Percentiles rank a stretch among this genome's conserved stretches.
These are phyloP conservation scores for Theodoxus fluviatilis DNA, from an alignment of 2,888 invertebrate genomes.

Conservation along the genomic window DNA sequence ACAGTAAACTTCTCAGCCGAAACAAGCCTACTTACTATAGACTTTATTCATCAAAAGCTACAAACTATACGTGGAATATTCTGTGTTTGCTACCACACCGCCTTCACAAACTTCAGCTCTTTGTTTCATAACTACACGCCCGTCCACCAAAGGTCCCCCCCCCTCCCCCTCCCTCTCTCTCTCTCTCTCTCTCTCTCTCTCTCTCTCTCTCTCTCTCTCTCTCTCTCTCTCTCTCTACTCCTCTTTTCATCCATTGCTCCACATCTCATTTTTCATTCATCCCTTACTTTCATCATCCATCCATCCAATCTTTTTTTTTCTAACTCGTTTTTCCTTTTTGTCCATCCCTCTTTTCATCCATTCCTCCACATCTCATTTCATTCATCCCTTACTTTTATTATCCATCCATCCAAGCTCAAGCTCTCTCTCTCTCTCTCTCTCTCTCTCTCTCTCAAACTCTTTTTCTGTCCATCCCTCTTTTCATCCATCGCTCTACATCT, in stretches of 20 bases:
- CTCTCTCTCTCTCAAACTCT: background rate
- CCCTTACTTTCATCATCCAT: no score
- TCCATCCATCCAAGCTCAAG: no score
- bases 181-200: conserved; percentile 4
- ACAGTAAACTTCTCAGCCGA: no score
- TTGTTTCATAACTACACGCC: no score
- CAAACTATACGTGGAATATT: no score
- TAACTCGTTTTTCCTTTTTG: background rate
- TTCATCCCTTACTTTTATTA: no score
- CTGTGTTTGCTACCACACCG: no score
- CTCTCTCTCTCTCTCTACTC: background rate
- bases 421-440: conserved; percentile 5
- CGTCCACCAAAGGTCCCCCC: no score
- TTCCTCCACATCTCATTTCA: background rate
- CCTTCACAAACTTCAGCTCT: no score
- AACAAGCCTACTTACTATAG: no score
- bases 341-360: background rate
- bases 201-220: conserved; percentile 11
- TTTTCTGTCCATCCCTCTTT: background rate
- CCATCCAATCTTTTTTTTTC: background rate
- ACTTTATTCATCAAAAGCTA: no score
- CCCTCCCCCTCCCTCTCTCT: background rate
- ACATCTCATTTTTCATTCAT: background rate
- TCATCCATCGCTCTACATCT: background rate
- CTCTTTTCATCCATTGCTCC: background rate